phyloP scores from a whole-genome alignment of 2,888 invertebrate species.

The Anodontia alba region DNA sequence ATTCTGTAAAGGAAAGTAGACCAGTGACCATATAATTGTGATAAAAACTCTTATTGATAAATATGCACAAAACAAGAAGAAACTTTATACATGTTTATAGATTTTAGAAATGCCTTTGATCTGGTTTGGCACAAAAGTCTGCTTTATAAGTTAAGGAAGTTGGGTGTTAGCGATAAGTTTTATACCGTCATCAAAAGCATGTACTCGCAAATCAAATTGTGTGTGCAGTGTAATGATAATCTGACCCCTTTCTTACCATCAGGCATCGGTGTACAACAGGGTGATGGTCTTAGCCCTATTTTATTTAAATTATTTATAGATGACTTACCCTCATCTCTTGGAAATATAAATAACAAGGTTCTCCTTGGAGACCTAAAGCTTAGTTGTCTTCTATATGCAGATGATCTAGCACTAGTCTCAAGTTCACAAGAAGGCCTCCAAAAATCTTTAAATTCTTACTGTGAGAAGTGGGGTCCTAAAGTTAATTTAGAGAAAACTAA shows the following conservation, averaged over 20 bases:
- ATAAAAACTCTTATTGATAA: too few relatives aligned
- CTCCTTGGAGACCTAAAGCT: background rate
- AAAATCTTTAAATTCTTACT: background rate
- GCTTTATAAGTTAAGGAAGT: background rate
- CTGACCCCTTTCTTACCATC: background rate
- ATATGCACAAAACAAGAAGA: too few relatives aligned
- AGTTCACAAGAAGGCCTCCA: background rate
- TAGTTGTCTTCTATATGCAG: background rate
- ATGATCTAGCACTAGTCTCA: background rate
- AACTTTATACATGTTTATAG: too few relatives aligned
- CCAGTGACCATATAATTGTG: background rate
- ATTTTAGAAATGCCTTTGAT: background rate
- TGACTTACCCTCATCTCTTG: background rate
- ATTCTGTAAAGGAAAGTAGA: background rate
- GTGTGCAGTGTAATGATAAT: background rate
- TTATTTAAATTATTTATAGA: background rate
- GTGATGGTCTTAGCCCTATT: background rate
- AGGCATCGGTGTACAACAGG: background rate
- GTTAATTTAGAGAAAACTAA: constrained; percentile 4
- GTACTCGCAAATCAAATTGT: background rate
- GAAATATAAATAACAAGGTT: background rate
- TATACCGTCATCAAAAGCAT: background rate
- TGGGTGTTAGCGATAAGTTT: background rate
- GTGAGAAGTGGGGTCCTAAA: background rate
- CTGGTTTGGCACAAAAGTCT: background rate